Evolutionary conservation across 2,888 invertebrate genomes (phyloP).

Genomic region (Patella pellucida): DNA sequence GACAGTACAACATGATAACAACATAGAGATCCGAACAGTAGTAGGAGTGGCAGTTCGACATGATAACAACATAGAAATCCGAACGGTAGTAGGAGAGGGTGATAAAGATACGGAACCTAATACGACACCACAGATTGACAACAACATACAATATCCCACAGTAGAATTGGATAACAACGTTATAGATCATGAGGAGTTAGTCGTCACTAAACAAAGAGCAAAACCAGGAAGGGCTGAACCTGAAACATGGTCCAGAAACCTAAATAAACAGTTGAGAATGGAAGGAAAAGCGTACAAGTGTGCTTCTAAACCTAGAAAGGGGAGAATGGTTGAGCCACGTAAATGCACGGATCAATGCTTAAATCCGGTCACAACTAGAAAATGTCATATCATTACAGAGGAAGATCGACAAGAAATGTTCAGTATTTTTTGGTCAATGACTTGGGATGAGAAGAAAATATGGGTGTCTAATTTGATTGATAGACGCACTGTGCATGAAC

Average conservation of each 20-base stretch:
- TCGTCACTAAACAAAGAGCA: not conserved
- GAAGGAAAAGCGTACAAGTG: not conserved
- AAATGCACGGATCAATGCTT: not conserved
- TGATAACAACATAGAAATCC: no score
- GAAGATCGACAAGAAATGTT: slow-evolving; percentile 1
- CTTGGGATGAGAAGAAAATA: slow-evolving; percentile 7
- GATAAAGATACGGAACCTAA: no score
- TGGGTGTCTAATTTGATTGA: not conserved
- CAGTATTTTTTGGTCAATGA: not conserved
- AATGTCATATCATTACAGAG: not conserved
- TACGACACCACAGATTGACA: no score
- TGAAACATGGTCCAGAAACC: not conserved
- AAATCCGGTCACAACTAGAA: not conserved
- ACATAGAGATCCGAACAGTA: no score
- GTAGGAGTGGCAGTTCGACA: no score
- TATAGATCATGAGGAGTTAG: not conserved
- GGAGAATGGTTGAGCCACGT: not conserved
- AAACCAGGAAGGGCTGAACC: not conserved
- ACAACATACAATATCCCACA: no score
- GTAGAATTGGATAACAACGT: not conserved
- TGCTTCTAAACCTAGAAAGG: not conserved
- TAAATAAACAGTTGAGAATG: not conserved
- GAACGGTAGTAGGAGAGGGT: no score
- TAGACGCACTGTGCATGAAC: not conserved
- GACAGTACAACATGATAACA: no score